phyloP scores from a whole-genome alignment of 2,113 vertebrate species.

The Solea solea region DNA sequence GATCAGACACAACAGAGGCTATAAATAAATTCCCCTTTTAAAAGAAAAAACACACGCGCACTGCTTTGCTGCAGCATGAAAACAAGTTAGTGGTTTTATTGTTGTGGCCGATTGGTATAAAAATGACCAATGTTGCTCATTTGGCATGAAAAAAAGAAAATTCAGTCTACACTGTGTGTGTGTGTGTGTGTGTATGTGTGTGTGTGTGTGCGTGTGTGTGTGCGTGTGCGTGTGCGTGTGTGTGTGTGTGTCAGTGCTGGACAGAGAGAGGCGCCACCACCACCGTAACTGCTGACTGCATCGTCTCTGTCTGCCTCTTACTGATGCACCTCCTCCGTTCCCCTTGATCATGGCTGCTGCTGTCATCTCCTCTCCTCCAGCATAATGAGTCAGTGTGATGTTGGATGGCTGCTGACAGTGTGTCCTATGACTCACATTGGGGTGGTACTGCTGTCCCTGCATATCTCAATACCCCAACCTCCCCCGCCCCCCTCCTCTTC shows the following conservation, averaged over 20 bases:
- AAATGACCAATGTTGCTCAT: too few relatives aligned
- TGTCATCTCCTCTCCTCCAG: slow-evolving; percentile 65
- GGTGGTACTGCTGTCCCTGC: slow-evolving; percentile 67
- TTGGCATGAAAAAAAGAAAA: neutral
- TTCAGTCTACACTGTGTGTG: neutral
- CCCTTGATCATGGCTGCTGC: slow-evolving; percentile 67
- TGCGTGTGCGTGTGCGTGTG: neutral
- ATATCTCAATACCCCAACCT: slow-evolving; percentile 46
- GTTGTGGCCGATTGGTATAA: too few relatives aligned
- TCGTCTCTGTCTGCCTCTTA: slow-evolving; percentile 39
- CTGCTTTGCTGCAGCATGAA: too few relatives aligned
- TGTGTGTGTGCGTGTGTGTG: neutral
- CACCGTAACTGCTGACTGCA: slow-evolving; percentile 45
- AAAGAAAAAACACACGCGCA: too few relatives aligned
- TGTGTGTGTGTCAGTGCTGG: neutral
- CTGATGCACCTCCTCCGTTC: slow-evolving; percentile 41
- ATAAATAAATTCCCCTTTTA: too few relatives aligned
- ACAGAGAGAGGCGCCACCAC: slow-evolving; percentile 15
- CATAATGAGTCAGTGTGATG: slow-evolving; percentile 74
- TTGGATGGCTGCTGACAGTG: slow-evolving; percentile 70
- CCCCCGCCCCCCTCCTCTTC: neutral
- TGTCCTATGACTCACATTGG: slow-evolving; percentile 67
- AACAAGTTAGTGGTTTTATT: too few relatives aligned
- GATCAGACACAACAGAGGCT: too few relatives aligned
- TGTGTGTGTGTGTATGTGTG: neutral